Percentiles rank a stretch among this genome's conserved stretches.
Evolutionary conservation across 2,888 invertebrate genomes (phyloP).

Genomic region (Lepidochrysops patricia): DNA sequence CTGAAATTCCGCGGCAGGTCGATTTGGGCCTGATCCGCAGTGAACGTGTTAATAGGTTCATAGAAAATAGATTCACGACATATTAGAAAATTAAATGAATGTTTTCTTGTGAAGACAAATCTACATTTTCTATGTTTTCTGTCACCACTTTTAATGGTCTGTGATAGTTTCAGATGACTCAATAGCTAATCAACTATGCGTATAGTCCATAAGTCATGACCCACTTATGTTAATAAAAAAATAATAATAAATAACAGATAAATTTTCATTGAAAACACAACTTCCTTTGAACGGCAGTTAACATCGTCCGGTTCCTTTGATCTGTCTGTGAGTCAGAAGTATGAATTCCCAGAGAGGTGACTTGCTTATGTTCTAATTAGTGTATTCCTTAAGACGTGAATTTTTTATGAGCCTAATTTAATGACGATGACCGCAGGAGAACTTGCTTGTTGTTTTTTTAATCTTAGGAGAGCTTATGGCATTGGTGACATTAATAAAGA

Average conservation of each 20-base stretch:
- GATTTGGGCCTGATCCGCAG: no score
- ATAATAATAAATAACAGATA: background rate
- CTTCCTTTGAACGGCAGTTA: conserved; percentile 2
- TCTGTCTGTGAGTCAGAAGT: conserved; percentile 5
- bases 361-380: background rate
- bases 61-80: no score
- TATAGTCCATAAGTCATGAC: no score
- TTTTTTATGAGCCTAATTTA: background rate
- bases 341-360: no score
- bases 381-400: background rate
- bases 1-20: no score
- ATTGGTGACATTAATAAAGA: no score
- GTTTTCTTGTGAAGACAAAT: no score
- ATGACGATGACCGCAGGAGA: background rate
- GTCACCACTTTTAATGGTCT: background rate
- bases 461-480: no score
- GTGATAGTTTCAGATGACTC: background rate
- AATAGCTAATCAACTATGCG: background rate
- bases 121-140: no score
- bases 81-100: no score
- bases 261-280: background rate
- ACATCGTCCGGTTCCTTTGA: conserved; percentile 7
- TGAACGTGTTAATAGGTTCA: no score
- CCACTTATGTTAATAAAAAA: background rate
- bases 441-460: background rate